Evolutionary conservation across 2,113 vertebrate genomes (phyloP).

Genomic region (Mastomys natalensis): DNA sequence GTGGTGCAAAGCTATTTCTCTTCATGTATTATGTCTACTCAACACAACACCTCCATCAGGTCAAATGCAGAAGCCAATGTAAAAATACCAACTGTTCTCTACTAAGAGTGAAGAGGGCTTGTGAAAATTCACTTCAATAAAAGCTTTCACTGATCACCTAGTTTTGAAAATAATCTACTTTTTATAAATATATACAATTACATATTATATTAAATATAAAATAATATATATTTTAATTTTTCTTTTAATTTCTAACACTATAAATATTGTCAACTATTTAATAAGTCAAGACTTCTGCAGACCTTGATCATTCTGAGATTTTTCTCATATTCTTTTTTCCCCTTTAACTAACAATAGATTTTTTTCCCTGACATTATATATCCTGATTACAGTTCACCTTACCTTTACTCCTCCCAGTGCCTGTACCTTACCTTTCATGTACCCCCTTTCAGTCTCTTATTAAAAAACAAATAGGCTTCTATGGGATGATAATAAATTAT

Average conservation of each 20-base stretch:
- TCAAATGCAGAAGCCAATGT: background rate
- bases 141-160: background rate
- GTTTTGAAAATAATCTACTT: background rate
- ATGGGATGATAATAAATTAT: background rate
- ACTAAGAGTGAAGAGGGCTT: background rate
- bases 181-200: background rate
- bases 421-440: background rate
- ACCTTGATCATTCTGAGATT: background rate
- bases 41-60: background rate
- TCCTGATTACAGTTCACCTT: background rate
- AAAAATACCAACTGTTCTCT: background rate
- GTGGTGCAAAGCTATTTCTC: background rate
- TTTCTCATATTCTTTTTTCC: background rate
- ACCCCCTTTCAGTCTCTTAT: background rate
- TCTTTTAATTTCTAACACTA: background rate
- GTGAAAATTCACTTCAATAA: background rate
- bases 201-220: background rate
- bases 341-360: background rate
- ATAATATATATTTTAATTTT: background rate
- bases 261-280: background rate
- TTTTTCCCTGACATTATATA: background rate
- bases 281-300: background rate
- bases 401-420: background rate
- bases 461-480: background rate
- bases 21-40: background rate